Conservation (phyloP, 2,113 vertebrate species). For the Protobothrops mucrosquamatus region DNA sequence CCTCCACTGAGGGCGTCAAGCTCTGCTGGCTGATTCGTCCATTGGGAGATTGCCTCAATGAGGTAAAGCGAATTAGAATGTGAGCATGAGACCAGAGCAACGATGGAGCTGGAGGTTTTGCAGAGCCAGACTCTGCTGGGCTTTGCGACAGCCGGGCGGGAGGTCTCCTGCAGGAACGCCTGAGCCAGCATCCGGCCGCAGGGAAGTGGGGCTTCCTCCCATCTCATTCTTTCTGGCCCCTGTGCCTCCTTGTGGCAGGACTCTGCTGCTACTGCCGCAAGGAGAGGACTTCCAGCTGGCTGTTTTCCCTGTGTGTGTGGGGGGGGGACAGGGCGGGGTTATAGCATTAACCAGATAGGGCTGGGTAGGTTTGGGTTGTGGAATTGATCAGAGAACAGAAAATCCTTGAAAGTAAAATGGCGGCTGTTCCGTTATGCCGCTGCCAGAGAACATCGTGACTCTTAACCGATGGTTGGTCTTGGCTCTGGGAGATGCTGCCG, state of each 20-base stretch:
- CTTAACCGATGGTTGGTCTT: neutral
- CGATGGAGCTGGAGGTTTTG: neutral
- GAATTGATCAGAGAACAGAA: neutral
- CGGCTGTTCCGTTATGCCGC: neutral
- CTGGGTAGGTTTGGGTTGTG: neutral
- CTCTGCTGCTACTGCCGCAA: neutral
- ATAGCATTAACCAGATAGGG: neutral
- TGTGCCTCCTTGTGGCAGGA: neutral
- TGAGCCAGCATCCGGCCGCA: neutral
- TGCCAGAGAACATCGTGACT: neutral
- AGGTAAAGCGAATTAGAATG: neutral
- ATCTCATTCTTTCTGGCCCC: neutral
- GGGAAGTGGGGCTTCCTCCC: neutral
- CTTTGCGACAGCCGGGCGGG: neutral
- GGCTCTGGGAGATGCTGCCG: neutral
- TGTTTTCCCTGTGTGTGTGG: neutral
- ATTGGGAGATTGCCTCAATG: neutral
- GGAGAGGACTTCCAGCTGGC: neutral
- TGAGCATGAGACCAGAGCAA: neutral
- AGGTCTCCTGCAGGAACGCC: neutral
- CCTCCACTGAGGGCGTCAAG: no score
- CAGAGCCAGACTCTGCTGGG: neutral
- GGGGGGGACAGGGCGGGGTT: fast-evolving
- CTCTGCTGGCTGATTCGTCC: neutral
- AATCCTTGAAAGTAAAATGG: neutral